These are phyloP conservation scores for Limnephilus marmoratus DNA, from an alignment of 2,888 invertebrate genomes.

Conservation along the genomic window DNA sequence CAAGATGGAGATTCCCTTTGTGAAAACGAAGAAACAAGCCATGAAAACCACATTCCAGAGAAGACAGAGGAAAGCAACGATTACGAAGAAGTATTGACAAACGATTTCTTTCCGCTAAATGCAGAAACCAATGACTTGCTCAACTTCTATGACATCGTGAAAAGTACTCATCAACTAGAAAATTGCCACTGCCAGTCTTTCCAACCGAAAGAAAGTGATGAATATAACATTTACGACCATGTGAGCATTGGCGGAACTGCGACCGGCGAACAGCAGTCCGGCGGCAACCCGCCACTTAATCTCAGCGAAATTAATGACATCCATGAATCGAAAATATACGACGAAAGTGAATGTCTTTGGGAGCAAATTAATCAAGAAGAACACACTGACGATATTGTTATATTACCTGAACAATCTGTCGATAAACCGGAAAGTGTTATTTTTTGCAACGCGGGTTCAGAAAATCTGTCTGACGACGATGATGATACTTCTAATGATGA, in stretches of 20 bases:
- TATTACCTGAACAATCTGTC: neutral
- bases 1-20: neutral
- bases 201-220: neutral
- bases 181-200: conserved; percentile 47
- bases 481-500: neutral
- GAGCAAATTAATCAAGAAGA: neutral
- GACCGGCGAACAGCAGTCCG: neutral
- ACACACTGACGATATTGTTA: neutral
- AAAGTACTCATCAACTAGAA: conserved; percentile 47
- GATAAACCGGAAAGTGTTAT: neutral
- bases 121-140: neutral
- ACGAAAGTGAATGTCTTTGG: neutral
- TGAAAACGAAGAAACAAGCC: conserved; percentile 7
- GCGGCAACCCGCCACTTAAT: neutral
- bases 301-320: neutral
- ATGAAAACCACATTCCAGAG: neutral
- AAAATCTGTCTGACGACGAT: neutral
- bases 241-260: conserved; percentile 32
- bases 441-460: neutral
- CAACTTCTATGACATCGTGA: conserved; percentile 40
- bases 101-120: neutral
- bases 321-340: neutral
- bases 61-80: conserved; percentile 11
- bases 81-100: conserved; percentile 50
- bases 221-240: conserved; percentile 38